Conservation (phyloP, 2,797 vertebrate genomes). For the Chrosomus eos region DNA sequence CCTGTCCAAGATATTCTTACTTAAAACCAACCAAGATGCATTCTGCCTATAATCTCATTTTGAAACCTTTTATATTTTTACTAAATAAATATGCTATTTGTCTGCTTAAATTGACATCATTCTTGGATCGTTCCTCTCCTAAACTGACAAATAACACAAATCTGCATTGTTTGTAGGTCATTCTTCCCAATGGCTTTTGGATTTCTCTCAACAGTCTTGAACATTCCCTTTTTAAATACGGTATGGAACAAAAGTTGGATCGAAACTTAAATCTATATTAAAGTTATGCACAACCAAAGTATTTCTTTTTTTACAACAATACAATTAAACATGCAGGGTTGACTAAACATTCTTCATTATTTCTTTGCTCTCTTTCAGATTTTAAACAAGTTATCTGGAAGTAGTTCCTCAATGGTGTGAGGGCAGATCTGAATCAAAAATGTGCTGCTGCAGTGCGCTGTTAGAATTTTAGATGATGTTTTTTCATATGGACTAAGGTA, state of each 20-base stretch:
- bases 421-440: too few species aligned
- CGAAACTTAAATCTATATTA: neutral
- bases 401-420: slow-evolving; percentile 82
- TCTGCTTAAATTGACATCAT: neutral
- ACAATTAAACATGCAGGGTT: neutral
- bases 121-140: neutral
- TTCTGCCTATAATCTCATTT: neutral
- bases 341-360: neutral
- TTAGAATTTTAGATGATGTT: too few species aligned
- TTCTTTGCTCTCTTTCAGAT: slow-evolving; percentile 69
- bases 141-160: neutral
- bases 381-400: slow-evolving; percentile 76
- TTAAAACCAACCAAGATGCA: neutral
- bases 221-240: slow-evolving; percentile 79
- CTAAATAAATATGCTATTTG: neutral
- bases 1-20: neutral
- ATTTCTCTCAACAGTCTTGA: slow-evolving; percentile 78
- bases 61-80: neutral
- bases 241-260: slow-evolving; percentile 65
- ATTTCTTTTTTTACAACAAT: neutral
- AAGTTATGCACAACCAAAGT: neutral
- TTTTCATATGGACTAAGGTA: neutral
- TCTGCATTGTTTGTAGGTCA: slow-evolving; percentile 71
- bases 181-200: slow-evolving; percentile 86
- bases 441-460: neutral